Conservation (phyloP, 1,140 invertebrate genomes). For the Bombus fervidus region DNA sequence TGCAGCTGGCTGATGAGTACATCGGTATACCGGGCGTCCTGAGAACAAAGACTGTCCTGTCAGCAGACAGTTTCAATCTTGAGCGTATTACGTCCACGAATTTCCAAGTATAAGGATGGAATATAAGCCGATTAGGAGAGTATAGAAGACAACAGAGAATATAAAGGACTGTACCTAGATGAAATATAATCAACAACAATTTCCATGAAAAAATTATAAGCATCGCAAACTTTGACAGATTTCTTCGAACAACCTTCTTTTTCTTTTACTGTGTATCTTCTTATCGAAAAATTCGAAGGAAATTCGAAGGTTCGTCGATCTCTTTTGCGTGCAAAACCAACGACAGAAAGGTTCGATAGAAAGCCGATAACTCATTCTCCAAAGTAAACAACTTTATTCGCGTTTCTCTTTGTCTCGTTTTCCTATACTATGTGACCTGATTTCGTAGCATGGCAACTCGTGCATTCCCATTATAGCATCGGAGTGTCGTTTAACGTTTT, state of each 20-base stretch:
- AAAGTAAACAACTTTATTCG: not conserved
- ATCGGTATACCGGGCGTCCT: slow-evolving; percentile 40
- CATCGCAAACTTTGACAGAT: not conserved
- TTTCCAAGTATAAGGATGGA: slow-evolving; percentile 49
- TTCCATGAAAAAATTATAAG: slow-evolving; percentile 28
- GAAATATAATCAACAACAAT: slow-evolving; percentile 20
- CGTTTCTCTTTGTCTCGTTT: not conserved
- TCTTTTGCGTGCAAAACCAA: not conserved
- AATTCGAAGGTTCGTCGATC: not conserved
- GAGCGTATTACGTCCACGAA: slow-evolving; percentile 56
- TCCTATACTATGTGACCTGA: not conserved
- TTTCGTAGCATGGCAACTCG: not conserved
- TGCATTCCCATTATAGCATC: not conserved
- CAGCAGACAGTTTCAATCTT: slow-evolving; percentile 63
- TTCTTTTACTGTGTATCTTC: not conserved
- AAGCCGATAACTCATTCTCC: not conserved
- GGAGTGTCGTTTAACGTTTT: not conserved
- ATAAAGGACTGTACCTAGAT: not conserved
- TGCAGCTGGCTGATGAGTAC: slow-evolving; percentile 49
- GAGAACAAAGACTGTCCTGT: slow-evolving; percentile 60
- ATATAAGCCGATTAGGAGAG: slow-evolving; percentile 47
- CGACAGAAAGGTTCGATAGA: not conserved
- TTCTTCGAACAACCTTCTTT: not conserved
- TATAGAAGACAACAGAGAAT: not conserved
- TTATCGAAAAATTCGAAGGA: too few relatives aligned